Percentiles rank a stretch among this genome's conserved stretches.
Evolutionary conservation across 2,113 vertebrate species (phyloP).

Genomic region (Pavo muticus): DNA sequence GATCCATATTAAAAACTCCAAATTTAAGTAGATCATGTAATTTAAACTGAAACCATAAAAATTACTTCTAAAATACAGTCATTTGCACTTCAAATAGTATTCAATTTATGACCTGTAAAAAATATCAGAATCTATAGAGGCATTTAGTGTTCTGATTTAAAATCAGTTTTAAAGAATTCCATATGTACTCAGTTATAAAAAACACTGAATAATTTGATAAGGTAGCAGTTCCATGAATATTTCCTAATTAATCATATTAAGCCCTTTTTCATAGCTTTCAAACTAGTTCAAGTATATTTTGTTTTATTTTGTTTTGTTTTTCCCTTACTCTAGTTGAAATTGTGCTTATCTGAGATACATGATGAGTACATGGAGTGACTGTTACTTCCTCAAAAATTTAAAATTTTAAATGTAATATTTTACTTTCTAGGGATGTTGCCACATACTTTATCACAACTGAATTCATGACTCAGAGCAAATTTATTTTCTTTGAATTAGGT

Average conservation of each 20-base stretch:
- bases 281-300: neutral
- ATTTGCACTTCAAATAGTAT: neutral
- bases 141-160: neutral
- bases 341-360: fast-evolving
- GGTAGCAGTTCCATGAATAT: neutral
- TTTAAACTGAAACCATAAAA: neutral
- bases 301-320: neutral
- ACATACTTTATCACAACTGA: neutral
- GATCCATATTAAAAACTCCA: neutral
- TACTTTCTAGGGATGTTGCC: neutral
- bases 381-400: fast-evolving
- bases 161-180: neutral
- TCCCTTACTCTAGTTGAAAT: neutral
- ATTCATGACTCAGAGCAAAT: fast-evolving
- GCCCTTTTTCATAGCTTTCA: neutral
- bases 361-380: fast-evolving
- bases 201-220: neutral
- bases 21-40: neutral
- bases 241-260: neutral
- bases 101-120: neutral
- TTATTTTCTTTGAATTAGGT: neutral
- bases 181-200: neutral
- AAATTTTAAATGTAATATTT: neutral
- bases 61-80: neutral
- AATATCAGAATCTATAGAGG: neutral